Conservation (phyloP, 2,113 vertebrate species). For the Canis aureus region DNA sequence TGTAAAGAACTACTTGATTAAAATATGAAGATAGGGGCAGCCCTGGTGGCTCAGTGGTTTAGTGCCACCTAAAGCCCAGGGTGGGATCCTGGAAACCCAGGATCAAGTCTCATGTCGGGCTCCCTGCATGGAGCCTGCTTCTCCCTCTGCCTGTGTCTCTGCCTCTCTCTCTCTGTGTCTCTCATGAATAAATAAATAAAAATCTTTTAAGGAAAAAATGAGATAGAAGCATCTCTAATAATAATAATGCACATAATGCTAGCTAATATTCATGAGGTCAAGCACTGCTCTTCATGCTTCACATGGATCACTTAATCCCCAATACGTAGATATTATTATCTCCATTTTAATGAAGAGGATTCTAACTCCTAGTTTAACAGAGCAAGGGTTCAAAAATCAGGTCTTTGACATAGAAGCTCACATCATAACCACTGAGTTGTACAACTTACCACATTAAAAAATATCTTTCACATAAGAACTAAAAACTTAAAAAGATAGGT, state of each 20-base stretch:
- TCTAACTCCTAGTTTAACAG: not conserved
- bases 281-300: not conserved
- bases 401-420: not conserved
- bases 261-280: not conserved
- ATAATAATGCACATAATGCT: not conserved
- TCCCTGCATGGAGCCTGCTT: too few species aligned
- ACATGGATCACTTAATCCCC: not conserved
- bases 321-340: not conserved
- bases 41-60: too few species aligned
- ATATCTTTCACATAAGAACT: not conserved
- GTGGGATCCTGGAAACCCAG: too few species aligned
- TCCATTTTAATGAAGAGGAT: not conserved
- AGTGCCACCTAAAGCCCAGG: too few species aligned
- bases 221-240: not conserved
- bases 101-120: too few species aligned
- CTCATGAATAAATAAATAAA: too few species aligned
- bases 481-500: not conserved
- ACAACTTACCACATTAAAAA: not conserved
- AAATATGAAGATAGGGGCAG: not conserved
- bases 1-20: conserved; percentile 15
- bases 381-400: conserved; percentile 1
- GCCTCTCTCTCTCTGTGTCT: too few species aligned
- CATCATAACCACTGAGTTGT: not conserved
- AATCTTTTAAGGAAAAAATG: too few species aligned
- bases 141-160: too few species aligned